Base-by-base conservation (phyloP, 2,797 vertebrate species). In the Bovichtus diacanthus region DNA sequence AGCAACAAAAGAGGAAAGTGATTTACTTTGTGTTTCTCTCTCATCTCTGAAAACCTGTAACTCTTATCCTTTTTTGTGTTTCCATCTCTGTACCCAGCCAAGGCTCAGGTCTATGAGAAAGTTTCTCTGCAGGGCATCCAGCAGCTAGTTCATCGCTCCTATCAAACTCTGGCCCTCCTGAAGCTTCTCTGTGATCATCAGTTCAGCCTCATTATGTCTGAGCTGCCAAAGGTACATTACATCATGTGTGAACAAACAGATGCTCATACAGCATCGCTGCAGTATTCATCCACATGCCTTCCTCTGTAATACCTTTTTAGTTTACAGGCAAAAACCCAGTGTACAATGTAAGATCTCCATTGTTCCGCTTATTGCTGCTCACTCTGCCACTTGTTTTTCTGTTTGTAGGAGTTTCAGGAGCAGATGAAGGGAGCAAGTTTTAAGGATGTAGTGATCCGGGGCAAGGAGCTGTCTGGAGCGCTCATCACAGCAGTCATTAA, bases 101-200 rank as follows among this genome's bases (percentile, higher is more conserved):
- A 99, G 85, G 98, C 98, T 71, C 98, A 99, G 79, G 92, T 96
- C 51, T 96, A 95, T 55, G 98, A 99, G 92, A 99, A 98, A 84
- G 91, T 92, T 3, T 99, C 98, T 10, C 95, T 99, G 87, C 98
- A 99, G 90, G 96, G 96, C 18, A 96, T 98, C 74, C 98, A 99
- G 90, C 96, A 97, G 71, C 87, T 99, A 64, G 96, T 99, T 76
- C 96, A 95, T 81, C 97, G 97, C 88, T 98, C 97, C 23, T 97
- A 96, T 87, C 97, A 99, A 80, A 97, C 97, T 6, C 74, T 99
- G 88, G 96, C 97, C 49, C 94, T 99, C 13, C 99, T 98, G 98
- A 99, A 98, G 77, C 94, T 99, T 60, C 95, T 99, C 3, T 99
- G 97, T 85, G 98, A 99, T 76, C 98, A 99, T 86, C 97, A 98